Evolutionary conservation across 1,140 invertebrate species (phyloP), one percentile per base, ranked within the genome.

Genomic region (Ericerus pela): DNA sequence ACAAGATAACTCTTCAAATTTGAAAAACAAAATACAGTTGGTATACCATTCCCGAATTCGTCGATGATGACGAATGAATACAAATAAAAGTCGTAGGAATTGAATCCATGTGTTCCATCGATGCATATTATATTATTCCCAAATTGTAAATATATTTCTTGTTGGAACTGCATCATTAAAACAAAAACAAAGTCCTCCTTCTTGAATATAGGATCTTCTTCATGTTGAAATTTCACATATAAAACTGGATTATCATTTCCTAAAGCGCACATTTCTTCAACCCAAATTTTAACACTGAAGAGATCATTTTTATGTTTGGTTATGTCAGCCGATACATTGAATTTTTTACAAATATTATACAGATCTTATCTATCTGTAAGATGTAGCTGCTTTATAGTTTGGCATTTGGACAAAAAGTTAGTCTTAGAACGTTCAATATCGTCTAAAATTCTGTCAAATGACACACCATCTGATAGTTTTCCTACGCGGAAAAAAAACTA

Each of bases 21-120:
- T 5, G 51, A 51, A 43, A 59, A 57, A 6, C 33, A 54, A 30
- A 28, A 53, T 20, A 55, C 58, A 18, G 54, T 51, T 37, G 60
- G 60, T 26, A 51, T 54, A 26, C 51, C 33, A 18, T 47, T 29
- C n/a, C 58, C 52, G 41, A 33, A 58, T 41, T 59, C 56, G 29
- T 59, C 53, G 5, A 56, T 28, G 28, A 57, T 51, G 14, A 56
- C 31, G 2, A 61, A 12, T 1, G 38, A 55, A 11, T 36, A 22
- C 27, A 61, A 22, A n/a, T 57, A 11, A 54, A 38, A 59, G 8
- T 37, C 55, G 51, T 59, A 59, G 2, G 11, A 16, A 27, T 20
- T 56, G 2, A 37, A 54, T 4, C 37, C 37, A 51, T 56, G 54
- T 2, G 54, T 54, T 10, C 28, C 26, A 51, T 56, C 58, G 2